Percentiles rank a stretch among this genome's conserved stretches.
Conservation (phyloP, 2,797 vertebrate genomes). For the Sebastes miniatus region DNA sequence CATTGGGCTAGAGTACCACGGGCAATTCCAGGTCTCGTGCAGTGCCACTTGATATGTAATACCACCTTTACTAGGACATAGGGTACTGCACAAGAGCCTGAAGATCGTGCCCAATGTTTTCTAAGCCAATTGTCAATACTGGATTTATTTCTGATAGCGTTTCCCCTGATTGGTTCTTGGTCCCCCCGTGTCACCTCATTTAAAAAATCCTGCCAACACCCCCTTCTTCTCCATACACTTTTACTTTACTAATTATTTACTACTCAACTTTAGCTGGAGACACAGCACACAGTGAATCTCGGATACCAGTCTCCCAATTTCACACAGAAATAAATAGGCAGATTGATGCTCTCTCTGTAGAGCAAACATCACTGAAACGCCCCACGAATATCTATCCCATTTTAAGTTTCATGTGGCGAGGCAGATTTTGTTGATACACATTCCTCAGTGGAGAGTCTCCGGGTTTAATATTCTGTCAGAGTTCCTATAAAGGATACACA, state of each 20-base stretch:
- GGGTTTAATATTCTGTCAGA: constrained; percentile 52
- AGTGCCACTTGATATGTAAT: too few species aligned
- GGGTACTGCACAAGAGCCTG: too few species aligned
- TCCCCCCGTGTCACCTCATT: background rate
- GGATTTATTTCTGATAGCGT: too few species aligned
- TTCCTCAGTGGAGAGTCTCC: constrained; percentile 4
- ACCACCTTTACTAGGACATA: too few species aligned
- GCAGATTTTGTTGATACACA: constrained; percentile 15
- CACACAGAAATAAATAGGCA: constrained; percentile 15
- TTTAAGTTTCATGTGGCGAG: background rate
- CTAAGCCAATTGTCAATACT: too few species aligned
- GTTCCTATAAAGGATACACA: constrained; percentile 20
- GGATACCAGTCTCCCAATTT: constrained; percentile 19
- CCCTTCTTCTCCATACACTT: background rate
- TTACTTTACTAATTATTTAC: background rate
- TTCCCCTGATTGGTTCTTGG: too few species aligned
- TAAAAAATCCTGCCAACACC: background rate
- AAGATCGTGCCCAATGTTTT: too few species aligned
- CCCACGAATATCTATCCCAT: background rate
- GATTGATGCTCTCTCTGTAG: constrained; percentile 18
- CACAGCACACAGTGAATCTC: background rate
- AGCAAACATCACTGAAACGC: constrained; percentile 14
- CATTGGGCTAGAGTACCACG: too few species aligned
- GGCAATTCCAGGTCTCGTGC: too few species aligned
- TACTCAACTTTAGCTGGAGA: background rate